A percentile compares a stretch with the other conserved stretches of the same genome.
Conservation (phyloP, 2,113 vertebrate species). For the Anoplopoma fimbria region DNA sequence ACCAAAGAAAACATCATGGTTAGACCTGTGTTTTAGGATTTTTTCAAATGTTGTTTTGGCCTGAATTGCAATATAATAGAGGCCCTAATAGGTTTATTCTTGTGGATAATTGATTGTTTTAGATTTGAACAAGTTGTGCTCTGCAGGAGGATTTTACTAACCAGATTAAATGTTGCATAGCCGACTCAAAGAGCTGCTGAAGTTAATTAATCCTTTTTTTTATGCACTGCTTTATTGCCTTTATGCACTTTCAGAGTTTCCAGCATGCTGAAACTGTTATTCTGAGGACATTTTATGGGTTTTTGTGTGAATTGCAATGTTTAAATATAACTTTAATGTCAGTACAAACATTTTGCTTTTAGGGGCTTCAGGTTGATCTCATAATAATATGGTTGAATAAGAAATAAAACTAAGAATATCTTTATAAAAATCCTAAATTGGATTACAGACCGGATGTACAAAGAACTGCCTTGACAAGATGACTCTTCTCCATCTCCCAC, state of each 20-base stretch:
- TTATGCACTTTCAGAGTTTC: background rate
- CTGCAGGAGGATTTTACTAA: background rate
- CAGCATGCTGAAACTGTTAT: background rate
- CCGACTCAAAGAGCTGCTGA: background rate
- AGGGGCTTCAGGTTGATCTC: background rate
- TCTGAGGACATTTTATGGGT: background rate
- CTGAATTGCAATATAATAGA: background rate
- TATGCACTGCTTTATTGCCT: background rate
- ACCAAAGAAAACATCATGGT: too few species aligned
- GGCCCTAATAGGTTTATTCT: background rate
- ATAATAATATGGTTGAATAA: background rate
- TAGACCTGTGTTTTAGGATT: background rate
- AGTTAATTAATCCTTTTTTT: background rate
- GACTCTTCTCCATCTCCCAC: background rate
- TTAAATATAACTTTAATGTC: background rate
- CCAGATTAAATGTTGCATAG: background rate
- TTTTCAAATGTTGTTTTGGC: too few species aligned
- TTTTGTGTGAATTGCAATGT: background rate
- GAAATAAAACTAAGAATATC: background rate
- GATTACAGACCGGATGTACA: background rate
- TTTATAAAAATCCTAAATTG: background rate
- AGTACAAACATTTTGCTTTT: background rate
- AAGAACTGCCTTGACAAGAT: background rate
- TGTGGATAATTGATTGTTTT: background rate
- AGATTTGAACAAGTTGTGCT: background rate